phyloP scores from a whole-genome alignment of 2,797 vertebrate species.

The Manis crassicaudata region DNA sequence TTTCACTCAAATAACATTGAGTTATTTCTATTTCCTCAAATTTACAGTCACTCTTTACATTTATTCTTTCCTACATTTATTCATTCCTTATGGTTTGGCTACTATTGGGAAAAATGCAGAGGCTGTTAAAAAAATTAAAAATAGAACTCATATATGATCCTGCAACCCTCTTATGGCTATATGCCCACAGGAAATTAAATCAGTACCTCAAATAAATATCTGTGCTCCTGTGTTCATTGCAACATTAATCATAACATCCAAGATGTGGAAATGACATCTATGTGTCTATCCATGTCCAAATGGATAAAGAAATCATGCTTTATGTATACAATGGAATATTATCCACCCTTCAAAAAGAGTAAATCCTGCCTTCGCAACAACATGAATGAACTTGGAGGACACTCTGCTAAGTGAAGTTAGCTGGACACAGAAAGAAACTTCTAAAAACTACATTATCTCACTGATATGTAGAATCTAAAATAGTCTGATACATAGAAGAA shows the following conservation, averaged over 20 bases:
- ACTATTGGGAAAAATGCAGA: neutral
- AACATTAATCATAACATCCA: fast-evolving
- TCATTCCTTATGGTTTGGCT: neutral
- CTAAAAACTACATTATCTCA: no score
- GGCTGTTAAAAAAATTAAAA: neutral
- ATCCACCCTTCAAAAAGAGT: neutral
- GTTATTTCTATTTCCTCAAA: neutral
- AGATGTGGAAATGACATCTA: neutral
- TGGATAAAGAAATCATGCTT: neutral
- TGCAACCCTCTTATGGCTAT: no score
- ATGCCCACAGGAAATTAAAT: neutral
- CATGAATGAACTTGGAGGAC: neutral
- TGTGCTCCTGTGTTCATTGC: neutral
- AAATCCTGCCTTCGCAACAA: no score
- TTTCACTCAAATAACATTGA: neutral
- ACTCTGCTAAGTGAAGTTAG: neutral
- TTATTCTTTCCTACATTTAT: slow-evolving; percentile 12
- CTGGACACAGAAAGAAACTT: neutral
- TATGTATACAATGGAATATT: no score
- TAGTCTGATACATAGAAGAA: fast-evolving
- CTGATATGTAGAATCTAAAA: neutral
- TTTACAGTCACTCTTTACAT: neutral
- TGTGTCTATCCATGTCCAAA: fast-evolving
- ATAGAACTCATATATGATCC: no score
- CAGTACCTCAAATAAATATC: neutral